phyloP scores from a whole-genome alignment of 2,797 vertebrate genomes.

The Peromyscus melanophrys region DNA sequence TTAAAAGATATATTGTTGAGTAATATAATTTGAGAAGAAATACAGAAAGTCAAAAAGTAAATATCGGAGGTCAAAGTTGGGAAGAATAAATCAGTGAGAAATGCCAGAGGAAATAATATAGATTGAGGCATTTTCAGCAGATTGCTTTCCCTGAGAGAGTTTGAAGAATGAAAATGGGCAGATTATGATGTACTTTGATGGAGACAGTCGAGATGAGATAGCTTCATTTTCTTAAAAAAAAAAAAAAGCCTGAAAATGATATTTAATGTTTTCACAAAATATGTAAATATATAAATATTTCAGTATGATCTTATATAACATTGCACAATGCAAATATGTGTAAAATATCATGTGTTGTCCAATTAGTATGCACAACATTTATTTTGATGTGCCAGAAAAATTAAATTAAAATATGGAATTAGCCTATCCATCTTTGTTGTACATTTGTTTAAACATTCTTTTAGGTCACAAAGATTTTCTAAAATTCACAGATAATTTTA shows the following conservation, averaged over 20 bases:
- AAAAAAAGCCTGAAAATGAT: background rate
- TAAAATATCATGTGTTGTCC: background rate
- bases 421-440: background rate
- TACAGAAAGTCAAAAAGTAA: background rate
- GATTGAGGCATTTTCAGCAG: background rate
- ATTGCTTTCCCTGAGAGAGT: background rate
- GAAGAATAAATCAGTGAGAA: conserved; percentile 1
- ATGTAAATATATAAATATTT: background rate
- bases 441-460: background rate
- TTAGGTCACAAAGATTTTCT: background rate
- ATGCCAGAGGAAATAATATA: background rate
- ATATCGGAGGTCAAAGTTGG: background rate
- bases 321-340: background rate
- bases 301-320: background rate
- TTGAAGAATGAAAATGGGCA: background rate
- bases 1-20: background rate
- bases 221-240: background rate
- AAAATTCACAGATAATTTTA: background rate
- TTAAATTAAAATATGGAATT: background rate
- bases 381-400: background rate
- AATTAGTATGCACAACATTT: background rate
- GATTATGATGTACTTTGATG: background rate
- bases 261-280: background rate
- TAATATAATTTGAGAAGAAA: background rate
- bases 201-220: background rate